These are phyloP conservation scores for Aradus depressus DNA, from an alignment of 2,888 invertebrate genomes.

Conservation along the genomic window DNA sequence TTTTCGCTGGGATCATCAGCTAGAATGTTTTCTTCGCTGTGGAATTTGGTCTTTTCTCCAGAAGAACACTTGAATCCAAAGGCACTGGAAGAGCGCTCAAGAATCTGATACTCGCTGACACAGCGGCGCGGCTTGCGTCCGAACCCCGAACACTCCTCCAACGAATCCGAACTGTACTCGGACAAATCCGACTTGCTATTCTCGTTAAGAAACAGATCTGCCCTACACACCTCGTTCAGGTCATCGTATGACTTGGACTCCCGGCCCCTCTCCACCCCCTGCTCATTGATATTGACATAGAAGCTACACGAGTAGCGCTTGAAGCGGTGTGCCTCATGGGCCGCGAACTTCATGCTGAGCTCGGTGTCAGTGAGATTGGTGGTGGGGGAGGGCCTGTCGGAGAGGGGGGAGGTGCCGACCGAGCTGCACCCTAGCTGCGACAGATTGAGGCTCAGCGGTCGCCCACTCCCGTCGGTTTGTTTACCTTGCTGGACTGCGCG, in stretches of 20 bases:
- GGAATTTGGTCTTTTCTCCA: constrained; percentile 30
- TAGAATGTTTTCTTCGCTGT: constrained; percentile 32
- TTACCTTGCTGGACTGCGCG: constrained; percentile 28
- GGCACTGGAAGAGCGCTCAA: constrained; percentile 25
- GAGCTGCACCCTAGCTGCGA: constrained; percentile 39
- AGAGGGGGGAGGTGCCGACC: constrained; percentile 53
- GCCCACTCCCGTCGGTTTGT: constrained; percentile 34
- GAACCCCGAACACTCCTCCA: constrained; percentile 51
- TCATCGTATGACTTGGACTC: constrained; percentile 29
- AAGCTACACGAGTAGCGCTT: constrained; percentile 31
- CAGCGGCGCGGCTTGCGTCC: constrained; percentile 46
- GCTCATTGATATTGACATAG: constrained; percentile 31
- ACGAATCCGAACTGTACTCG: constrained; percentile 66
- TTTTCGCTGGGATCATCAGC: constrained; percentile 27
- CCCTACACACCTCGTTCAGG: constrained; percentile 28
- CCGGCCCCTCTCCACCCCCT: constrained; percentile 24
- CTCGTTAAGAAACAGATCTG: constrained; percentile 15
- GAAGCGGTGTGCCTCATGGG: constrained; percentile 21
- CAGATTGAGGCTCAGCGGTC: constrained; percentile 44
- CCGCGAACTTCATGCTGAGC: constrained; percentile 18
- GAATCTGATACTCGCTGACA: constrained; percentile 68
- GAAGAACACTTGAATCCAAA: constrained; percentile 24
- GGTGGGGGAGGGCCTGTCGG: constrained; percentile 52
- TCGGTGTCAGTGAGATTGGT: constrained; percentile 37
- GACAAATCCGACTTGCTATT: constrained; percentile 36